Conservation (phyloP, 2,113 vertebrate genomes). For the Carettochelys insculpta region DNA sequence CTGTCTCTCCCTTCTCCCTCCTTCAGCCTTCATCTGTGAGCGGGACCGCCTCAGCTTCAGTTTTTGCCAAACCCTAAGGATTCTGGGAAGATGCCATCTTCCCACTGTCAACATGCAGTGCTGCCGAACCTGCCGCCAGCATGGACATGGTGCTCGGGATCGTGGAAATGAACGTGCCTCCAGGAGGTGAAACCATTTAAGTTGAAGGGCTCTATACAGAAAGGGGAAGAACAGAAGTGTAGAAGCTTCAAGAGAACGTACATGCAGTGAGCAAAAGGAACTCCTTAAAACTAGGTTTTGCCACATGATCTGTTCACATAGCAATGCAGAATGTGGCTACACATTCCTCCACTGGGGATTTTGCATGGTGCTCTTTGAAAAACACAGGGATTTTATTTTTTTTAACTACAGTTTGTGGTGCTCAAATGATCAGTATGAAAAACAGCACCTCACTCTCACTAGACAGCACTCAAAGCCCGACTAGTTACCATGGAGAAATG, state of each 20-base stretch:
- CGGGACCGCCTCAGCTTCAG: conserved; percentile 81
- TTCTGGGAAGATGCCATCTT: conserved; percentile 85
- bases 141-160: conserved; percentile 16
- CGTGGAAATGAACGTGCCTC: conserved; percentile 66
- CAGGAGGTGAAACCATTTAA: conserved; percentile 65
- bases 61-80: conserved; percentile 88
- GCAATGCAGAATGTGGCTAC: background rate
- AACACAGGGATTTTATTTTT: background rate
- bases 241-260: background rate
- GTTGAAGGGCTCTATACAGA: background rate
- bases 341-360: background rate
- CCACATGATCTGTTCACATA: background rate
- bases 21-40: conserved; percentile 77
- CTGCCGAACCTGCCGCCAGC: conserved; percentile 84
- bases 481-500: rapidly evolving
- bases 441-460: background rate
- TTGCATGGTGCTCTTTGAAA: background rate
- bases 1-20: background rate
- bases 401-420: background rate
- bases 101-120: conserved; percentile 82
- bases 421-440: background rate
- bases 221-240: rapidly evolving
- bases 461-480: background rate
- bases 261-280: background rate
- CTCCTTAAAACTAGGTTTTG: background rate